Percentiles rank a stretch among this genome's conserved stretches.
Evolutionary conservation across 2,888 invertebrate genomes (phyloP).

Genomic region (Eurytoma adleriae): DNA sequence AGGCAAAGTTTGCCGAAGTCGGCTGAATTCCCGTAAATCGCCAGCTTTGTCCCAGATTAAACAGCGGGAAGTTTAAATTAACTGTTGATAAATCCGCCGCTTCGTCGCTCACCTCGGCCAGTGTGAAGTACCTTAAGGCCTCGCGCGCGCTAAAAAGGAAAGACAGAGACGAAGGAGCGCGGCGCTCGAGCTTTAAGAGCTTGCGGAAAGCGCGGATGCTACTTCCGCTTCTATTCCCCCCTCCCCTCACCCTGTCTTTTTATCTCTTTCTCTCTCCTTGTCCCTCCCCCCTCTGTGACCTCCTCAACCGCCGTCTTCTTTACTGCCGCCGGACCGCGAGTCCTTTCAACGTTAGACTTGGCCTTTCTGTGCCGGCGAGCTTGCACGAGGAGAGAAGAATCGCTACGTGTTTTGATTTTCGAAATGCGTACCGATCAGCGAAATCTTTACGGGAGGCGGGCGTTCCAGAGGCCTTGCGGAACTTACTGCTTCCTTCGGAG

Average conservation of each 20-base stretch:
- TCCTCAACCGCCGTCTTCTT: constrained; percentile 7
- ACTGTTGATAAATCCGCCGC: constrained; percentile 45
- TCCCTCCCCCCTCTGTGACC: neutral
- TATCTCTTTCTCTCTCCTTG: constrained; percentile 2
- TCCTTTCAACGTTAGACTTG: constrained; percentile 50
- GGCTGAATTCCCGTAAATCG: constrained; percentile 25
- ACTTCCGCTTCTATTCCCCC: constrained; percentile 29
- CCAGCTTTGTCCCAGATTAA: constrained; percentile 26
- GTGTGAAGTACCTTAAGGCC: constrained; percentile 17
- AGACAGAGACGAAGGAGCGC: neutral
- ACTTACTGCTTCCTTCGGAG: no score
- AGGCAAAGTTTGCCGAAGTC: neutral
- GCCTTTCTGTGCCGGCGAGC: constrained; percentile 24
- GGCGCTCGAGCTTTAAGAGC: constrained; percentile 41
- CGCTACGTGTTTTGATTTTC: constrained; percentile 55
- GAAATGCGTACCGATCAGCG: constrained; percentile 35
- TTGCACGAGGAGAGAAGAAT: constrained; percentile 19
- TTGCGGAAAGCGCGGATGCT: constrained; percentile 26
- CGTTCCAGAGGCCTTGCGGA: no score
- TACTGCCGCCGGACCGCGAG: neutral
- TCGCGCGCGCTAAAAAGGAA: neutral
- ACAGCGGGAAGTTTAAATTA: constrained; percentile 44
- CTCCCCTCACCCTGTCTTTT: constrained; percentile 18
- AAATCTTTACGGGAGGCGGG: constrained; percentile 30
- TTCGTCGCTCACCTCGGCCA: neutral